phyloP scores from a whole-genome alignment of 2,113 vertebrate genomes.

The Cryptotis parvus region DNA sequence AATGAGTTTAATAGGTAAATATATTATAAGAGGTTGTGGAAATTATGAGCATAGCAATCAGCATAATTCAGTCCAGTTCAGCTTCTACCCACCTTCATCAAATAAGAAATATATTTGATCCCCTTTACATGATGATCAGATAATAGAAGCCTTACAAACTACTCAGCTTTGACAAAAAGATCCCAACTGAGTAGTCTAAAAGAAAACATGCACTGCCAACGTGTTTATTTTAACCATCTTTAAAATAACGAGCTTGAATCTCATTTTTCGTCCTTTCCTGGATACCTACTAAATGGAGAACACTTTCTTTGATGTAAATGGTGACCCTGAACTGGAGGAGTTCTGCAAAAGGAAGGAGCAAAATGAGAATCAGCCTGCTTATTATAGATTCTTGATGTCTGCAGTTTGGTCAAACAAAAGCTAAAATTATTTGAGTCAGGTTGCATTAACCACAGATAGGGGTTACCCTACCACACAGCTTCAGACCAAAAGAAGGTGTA shows the following conservation, averaged over 20 bases:
- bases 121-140: constrained; percentile 30
- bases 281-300: not conserved
- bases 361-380: constrained; percentile 44
- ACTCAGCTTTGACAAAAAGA: constrained; percentile 34
- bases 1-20: constrained; percentile 24
- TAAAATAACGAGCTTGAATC: constrained; percentile 58
- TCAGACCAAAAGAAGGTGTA: not conserved
- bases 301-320: constrained; percentile 54
- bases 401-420: not conserved
- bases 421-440: not conserved
- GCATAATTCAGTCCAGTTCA: constrained; percentile 44
- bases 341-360: not conserved
- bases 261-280: constrained; percentile 61
- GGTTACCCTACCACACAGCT: not conserved
- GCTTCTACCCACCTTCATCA: constrained; percentile 22
- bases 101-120: constrained; percentile 55
- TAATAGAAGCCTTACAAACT: constrained; percentile 16
- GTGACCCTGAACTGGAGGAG: not conserved
- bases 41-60: constrained; percentile 36
- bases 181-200: constrained; percentile 31
- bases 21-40: constrained; percentile 34
- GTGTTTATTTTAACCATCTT: constrained; percentile 69
- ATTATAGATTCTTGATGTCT: constrained; percentile 26
- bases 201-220: constrained; percentile 36
- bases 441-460: not conserved